A percentile compares a stretch with the other conserved stretches of the same genome.
phyloP scores from a whole-genome alignment of 2,797 vertebrate genomes.

The Pseudochromis fuscus region DNA sequence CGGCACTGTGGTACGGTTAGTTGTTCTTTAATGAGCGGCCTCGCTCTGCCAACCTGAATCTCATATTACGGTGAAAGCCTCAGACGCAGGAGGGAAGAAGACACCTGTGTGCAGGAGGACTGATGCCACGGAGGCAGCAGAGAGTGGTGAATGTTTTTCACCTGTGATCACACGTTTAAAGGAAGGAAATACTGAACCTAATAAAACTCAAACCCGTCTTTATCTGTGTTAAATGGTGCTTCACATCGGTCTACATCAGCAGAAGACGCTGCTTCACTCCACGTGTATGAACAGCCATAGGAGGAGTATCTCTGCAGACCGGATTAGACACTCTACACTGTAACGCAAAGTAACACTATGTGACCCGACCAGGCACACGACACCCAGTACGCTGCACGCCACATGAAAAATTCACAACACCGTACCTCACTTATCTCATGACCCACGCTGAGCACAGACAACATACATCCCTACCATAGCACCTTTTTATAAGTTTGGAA shows the following conservation, averaged over 20 bases:
- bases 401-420: constrained; percentile 77
- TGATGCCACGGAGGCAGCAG: constrained; percentile 24
- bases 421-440: no score
- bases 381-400: constrained; percentile 30
- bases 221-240: not conserved
- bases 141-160: not conserved
- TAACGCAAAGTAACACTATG: constrained; percentile 53
- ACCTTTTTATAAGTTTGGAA: not conserved
- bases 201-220: not conserved
- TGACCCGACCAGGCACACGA: constrained; percentile 56
- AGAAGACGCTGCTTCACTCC: not conserved
- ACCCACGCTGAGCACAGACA: not conserved
- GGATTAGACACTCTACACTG: constrained; percentile 37
- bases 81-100: constrained; percentile 56
- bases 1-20: constrained; percentile 46
- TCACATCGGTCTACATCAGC: not conserved
- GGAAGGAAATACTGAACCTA: not conserved
- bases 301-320: constrained; percentile 5
- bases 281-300: not conserved
- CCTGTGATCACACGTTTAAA: constrained; percentile 28
- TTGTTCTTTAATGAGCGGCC: constrained; percentile 76
- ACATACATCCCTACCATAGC: not conserved
- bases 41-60: constrained; percentile 47
- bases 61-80: constrained; percentile 62
- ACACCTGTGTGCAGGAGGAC: constrained; percentile 62